A percentile compares a stretch with the other conserved stretches of the same genome.
Evolutionary conservation across 2,888 invertebrate genomes (phyloP).

Genomic region (Acleris holmiana): DNA sequence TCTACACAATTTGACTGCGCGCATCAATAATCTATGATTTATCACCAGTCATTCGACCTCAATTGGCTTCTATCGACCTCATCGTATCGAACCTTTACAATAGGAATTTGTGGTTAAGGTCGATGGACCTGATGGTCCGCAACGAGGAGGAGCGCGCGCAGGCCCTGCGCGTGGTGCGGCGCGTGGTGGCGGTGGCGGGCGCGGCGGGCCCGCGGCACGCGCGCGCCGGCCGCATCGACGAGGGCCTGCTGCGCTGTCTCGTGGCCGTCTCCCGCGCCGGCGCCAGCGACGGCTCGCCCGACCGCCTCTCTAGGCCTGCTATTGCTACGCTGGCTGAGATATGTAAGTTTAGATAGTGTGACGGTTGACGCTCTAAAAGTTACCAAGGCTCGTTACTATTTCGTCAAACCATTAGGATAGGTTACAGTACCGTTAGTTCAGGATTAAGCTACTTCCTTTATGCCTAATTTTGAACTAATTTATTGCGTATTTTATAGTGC

Average conservation of each 20-base stretch:
- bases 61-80: too few species aligned
- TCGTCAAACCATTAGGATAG: too few species aligned
- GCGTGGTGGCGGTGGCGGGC: constrained; percentile 72
- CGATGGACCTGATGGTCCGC: constrained; percentile 94
- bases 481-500: too few species aligned
- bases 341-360: constrained; percentile 75
- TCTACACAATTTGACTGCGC: too few species aligned
- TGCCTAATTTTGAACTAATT: too few species aligned
- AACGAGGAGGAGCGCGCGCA: constrained; percentile 97
- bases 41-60: too few species aligned
- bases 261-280: constrained; percentile 91
- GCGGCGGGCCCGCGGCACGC: constrained; percentile 86
- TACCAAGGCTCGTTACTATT: too few species aligned
- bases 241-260: constrained; percentile 90
- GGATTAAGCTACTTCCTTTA: too few species aligned
- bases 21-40: too few species aligned
- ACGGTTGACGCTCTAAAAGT: too few species aligned
- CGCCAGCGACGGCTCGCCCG: constrained; percentile 88
- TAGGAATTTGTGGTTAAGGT: constrained; percentile 78
- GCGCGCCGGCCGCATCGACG: constrained; percentile 88
- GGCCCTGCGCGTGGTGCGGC: constrained; percentile 92
- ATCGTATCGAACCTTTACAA: neutral
- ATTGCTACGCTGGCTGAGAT: constrained; percentile 95
- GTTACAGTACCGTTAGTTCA: too few species aligned
- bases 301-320: constrained; percentile 92